phyloP scores from a whole-genome alignment of 2,113 vertebrate genomes.

The Gila orcuttii region DNA sequence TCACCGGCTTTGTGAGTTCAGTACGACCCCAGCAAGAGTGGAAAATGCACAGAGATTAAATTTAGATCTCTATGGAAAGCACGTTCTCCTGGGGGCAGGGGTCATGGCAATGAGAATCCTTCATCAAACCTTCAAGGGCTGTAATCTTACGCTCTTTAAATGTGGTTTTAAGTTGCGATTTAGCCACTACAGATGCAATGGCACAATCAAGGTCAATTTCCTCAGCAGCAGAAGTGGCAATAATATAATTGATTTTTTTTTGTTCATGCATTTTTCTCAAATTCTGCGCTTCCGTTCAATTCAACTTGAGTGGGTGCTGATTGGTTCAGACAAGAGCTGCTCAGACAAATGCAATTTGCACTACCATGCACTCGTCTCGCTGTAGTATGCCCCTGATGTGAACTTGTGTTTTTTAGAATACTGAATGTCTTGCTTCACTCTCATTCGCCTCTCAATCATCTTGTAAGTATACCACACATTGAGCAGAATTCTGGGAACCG shows the following conservation, averaged over 20 bases:
- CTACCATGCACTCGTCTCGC: background rate
- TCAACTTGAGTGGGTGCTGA: constrained; percentile 20
- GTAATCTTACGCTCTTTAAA: constrained; percentile 6
- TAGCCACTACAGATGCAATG: background rate
- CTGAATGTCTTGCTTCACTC: background rate
- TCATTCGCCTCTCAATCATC: background rate
- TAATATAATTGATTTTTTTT: constrained; percentile 1
- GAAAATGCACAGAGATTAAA: constrained; percentile 7
- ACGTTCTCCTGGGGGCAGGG: background rate
- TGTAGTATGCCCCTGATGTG: constrained; percentile 12
- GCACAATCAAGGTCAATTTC: background rate
- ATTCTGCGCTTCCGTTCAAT: background rate
- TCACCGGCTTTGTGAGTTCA: background rate
- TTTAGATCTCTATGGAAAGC: background rate
- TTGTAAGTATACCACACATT: constrained; percentile 1
- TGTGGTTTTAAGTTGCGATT: background rate
- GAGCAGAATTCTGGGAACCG: background rate
- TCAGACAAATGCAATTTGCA: constrained; percentile 20
- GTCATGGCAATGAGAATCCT: constrained; percentile 12
- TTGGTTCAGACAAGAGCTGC: constrained; percentile 20
- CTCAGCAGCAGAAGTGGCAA: constrained; percentile 5
- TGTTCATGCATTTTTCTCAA: background rate
- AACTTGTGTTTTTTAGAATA: background rate
- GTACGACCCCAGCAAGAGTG: background rate
- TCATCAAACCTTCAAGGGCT: constrained; percentile 20